Evolutionary conservation across 2,113 vertebrate species (phyloP), one percentile per base, ranked within the genome.

Genomic region (Sceloporus tristichus): DNA sequence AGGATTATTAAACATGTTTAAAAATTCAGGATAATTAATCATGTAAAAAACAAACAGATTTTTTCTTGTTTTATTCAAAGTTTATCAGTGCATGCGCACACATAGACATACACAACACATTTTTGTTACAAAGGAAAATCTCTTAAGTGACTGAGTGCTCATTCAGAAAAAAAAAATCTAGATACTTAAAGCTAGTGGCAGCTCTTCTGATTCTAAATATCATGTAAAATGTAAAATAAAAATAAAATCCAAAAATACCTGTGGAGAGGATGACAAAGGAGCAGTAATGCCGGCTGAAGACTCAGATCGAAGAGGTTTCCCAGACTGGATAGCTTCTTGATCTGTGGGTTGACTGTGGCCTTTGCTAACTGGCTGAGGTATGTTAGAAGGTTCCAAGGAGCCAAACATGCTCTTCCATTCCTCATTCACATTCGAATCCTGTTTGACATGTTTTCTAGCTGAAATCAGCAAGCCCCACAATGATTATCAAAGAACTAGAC

Each of bases 391-490:
- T 82, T 99, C 99, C 97, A 99, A 96, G 3, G 98, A 99, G 18
- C 99, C 99, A 88, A 99, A 99, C 98, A 99, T 99, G 95, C 98
- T 99, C 95, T 98, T 99, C 99, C 99, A 99, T 95, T 99, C 99
- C 94, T 99, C 98, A 88, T 99, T 99, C 93, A 99, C 97, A 92
- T 98, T 98, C 19, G 98, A 98, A 94, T 99, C 99, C 96, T 98
- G 98, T 93, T 99, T 99, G 18, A 98, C 96, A 4, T 99, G 98
- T 90, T 99, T 99, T 95, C 98, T 98, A 77, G 98, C 98, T 99
- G 86, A 19, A 89, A 91, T 40, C 2, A 87, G 0, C 6, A 48
- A 62, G 6, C 3, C 81, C 40, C 73, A 34, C 42, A 84, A 79
- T 19, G 82, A 81, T 42, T n/a, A 86, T 25, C 8, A 13, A 25